These are phyloP conservation scores for Cryptoblepharus egeriae DNA, from an alignment of 2,797 vertebrate genomes.

Conservation along the genomic window DNA sequence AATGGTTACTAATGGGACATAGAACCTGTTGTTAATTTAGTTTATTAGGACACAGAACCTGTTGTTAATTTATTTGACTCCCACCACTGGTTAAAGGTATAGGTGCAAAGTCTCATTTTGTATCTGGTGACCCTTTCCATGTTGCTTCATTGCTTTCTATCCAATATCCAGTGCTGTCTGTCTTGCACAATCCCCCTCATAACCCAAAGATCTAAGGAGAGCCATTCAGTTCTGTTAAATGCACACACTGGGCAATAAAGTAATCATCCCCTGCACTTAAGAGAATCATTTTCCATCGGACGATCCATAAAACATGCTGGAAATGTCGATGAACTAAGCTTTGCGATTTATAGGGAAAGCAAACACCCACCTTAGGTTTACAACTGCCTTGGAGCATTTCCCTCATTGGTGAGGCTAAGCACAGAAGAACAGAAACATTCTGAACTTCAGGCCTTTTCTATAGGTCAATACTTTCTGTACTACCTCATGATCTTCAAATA, in stretches of 20 bases:
- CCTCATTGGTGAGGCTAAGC: neutral
- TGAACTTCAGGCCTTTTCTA: neutral
- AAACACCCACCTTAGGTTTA: neutral
- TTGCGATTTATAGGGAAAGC: neutral
- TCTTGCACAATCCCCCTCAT: slow-evolving; percentile 10
- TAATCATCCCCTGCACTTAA: slow-evolving; percentile 24
- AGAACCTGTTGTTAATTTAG: no score
- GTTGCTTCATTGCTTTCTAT: neutral
- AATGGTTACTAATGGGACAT: no score
- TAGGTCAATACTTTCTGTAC: neutral
- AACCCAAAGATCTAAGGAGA: slow-evolving; percentile 23
- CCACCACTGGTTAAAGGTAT: no score
- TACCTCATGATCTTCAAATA: no score
- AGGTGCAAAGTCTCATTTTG: no score
- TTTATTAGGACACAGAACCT: no score
- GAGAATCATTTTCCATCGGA: slow-evolving; percentile 25
- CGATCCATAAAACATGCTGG: slow-evolving; percentile 29
- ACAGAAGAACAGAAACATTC: neutral
- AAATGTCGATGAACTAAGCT: slow-evolving; percentile 27
- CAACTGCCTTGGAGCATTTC: no score
- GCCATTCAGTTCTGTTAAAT: slow-evolving; percentile 8
- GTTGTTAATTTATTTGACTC: no score
- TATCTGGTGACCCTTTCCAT: no score
- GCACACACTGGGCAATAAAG: slow-evolving; percentile 19
- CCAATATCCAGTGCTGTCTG: neutral